Percentiles rank a stretch among this genome's conserved stretches.
phyloP scores from a whole-genome alignment of 2,888 invertebrate species.

The Lepidocyrtinus sp. region DNA sequence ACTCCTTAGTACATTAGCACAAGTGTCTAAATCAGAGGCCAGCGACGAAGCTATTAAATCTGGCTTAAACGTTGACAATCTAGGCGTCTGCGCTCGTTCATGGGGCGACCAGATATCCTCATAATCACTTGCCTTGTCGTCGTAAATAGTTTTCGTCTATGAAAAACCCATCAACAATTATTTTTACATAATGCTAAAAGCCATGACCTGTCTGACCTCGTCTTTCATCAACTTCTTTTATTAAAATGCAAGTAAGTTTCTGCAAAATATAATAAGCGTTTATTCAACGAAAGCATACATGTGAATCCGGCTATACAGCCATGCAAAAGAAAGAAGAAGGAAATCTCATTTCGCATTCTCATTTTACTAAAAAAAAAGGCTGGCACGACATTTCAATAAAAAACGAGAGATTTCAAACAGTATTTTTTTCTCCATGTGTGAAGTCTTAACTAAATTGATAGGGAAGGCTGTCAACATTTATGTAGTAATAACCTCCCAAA shows the following conservation, averaged over 20 bases:
- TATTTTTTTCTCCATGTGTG: too few relatives aligned
- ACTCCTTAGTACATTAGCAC: constrained; percentile 54
- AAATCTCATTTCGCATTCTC: too few relatives aligned
- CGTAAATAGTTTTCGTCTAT: constrained; percentile 71
- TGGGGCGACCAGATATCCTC: constrained; percentile 87
- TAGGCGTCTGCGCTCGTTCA: constrained; percentile 66
- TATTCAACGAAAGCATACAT: too few relatives aligned
- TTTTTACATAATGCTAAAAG: background rate
- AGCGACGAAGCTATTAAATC: constrained; percentile 68
- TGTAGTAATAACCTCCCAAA: constrained; percentile 28
- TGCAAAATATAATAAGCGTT: too few relatives aligned
- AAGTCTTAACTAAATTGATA: constrained; percentile 22
- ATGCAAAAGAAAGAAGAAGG: too few relatives aligned
- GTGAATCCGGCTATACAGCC: too few relatives aligned
- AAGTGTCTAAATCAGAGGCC: constrained; percentile 64
- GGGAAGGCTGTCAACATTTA: constrained; percentile 45
- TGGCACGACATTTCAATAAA: background rate
- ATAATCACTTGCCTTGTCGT: constrained; percentile 94
- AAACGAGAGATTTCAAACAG: too few relatives aligned
- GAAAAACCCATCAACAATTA: constrained; percentile 29
- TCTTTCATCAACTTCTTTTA: too few relatives aligned
- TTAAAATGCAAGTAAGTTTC: too few relatives aligned
- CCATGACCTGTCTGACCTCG: background rate
- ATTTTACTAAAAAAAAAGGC: too few relatives aligned
- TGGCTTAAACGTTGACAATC: constrained; percentile 69